A percentile compares a stretch with the other conserved stretches of the same genome.
These are phyloP conservation scores for Saguinus imperator DNA, from an alignment of 2,113 vertebrate genomes.

Conservation along the genomic window DNA sequence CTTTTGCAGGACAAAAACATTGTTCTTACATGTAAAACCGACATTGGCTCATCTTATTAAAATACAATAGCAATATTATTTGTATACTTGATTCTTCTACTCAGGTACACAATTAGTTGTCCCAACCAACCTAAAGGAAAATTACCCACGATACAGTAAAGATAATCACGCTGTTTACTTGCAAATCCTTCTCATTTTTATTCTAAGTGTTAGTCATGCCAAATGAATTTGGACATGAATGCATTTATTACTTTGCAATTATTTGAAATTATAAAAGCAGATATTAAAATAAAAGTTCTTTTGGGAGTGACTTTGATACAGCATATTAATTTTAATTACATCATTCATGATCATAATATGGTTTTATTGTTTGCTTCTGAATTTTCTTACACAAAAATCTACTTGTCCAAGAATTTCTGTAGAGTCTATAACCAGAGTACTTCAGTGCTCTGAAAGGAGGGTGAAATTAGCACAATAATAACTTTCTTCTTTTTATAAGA, in stretches of 20 bases:
- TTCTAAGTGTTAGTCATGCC: conserved; percentile 34
- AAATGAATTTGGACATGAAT: conserved; percentile 53
- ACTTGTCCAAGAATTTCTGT: conserved; percentile 66
- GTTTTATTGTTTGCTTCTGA: conserved; percentile 61
- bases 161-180: conserved; percentile 55
- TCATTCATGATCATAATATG: conserved; percentile 20
- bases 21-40: neutral
- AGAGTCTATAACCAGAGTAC: neutral
- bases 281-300: conserved; percentile 50
- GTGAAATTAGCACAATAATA: conserved; percentile 44
- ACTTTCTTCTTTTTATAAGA: conserved; percentile 29
- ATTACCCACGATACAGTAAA: neutral
- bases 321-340: conserved; percentile 71
- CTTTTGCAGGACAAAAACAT: neutral
- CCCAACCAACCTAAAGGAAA: neutral
- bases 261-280: conserved; percentile 68
- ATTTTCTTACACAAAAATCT: conserved; percentile 61
- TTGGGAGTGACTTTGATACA: conserved; percentile 36
- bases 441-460: conserved; percentile 12
- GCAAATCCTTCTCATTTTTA: conserved; percentile 46
- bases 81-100: neutral
- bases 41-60: neutral
- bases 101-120: neutral
- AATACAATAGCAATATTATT: neutral
- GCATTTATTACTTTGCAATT: conserved; percentile 45